phyloP scores from a whole-genome alignment of 2,888 invertebrate species.

The Lymantria monacha region DNA sequence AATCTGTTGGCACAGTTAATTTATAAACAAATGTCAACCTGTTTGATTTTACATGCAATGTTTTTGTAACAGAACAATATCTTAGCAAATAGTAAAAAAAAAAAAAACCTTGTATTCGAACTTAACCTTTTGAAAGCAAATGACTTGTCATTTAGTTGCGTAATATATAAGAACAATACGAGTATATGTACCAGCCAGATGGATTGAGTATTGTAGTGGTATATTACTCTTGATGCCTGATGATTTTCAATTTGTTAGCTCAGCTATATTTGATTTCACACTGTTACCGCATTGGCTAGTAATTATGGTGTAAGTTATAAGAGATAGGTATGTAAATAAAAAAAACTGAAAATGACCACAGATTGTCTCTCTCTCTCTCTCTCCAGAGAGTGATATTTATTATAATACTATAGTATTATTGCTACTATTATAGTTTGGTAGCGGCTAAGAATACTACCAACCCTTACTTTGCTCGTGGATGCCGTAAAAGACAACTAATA shows the following conservation, averaged over 20 bases:
- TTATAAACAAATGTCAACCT: too few species aligned
- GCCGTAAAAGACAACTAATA: too few species aligned
- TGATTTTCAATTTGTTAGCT: constrained; percentile 50
- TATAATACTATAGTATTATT: too few species aligned
- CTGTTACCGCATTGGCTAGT: constrained; percentile 34
- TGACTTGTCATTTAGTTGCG: constrained; percentile 4
- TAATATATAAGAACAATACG: constrained; percentile 4
- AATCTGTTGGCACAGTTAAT: too few species aligned
- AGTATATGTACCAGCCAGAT: constrained; percentile 15
- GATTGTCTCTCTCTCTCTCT: too few species aligned
- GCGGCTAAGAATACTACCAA: too few species aligned
- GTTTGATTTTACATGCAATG: constrained; percentile 1
- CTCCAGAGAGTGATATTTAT: too few species aligned
- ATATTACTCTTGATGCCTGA: constrained; percentile 21
- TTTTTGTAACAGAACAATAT: constrained; percentile 9
- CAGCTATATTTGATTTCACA: constrained; percentile 49
- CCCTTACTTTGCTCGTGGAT: too few species aligned
- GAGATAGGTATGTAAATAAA: constrained; percentile 2
- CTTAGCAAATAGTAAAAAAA: background rate
- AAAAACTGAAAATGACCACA: too few species aligned
- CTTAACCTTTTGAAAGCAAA: constrained; percentile 2
- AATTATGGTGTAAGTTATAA: constrained; percentile 19
- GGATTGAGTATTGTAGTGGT: constrained; percentile 10
- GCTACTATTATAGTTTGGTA: too few species aligned
- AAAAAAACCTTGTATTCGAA: background rate